Evolutionary conservation across 2,888 invertebrate species (phyloP), one percentile per base, ranked within the genome.

Genomic region (Lysandra coridon): DNA sequence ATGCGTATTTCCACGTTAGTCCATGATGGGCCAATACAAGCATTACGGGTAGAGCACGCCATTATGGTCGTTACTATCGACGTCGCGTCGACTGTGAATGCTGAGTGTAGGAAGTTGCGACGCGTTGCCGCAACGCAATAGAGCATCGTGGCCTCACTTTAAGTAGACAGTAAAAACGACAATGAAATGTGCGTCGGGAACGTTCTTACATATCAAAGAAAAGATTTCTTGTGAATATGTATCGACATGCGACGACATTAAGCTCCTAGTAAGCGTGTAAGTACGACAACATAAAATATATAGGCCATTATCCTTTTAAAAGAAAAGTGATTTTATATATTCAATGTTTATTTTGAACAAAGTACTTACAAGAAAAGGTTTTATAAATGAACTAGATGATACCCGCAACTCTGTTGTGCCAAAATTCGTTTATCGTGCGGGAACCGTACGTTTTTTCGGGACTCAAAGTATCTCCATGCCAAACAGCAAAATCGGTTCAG

Each of bases 151-250:
- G 14, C 57, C 57, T 17, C 57, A 17, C 57, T 57, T 17, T 57
- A 17, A 76, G 57, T 33, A 30, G 57, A 76, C 53, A 57, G 57
- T 57, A 76, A 76, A 64, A 76, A 53, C 76, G 57, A 76, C 76
- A 76, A 76, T 76, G 33, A 76, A 76, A 76, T 76, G 76, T 76
- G 76, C 49, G 75, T 75, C 30, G 75, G 17, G 30, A 53, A 76
- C 53, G 76, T 76, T 53, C 23, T 57, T 53, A 57, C 23, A 44
- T 23, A 44, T 40, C 44, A 74, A 74, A 64, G 64, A 10, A 73
- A 75, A 49, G 75, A 64, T 64, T 64, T 64, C 30, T 69, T 37
- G 33, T 17, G 33, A 69, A 69, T 69, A 14, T 69, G 33, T 33
- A 69, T 69, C 69, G 69, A 33, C 33, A 33, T 17, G 14, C 14